A percentile compares a stretch with the other conserved stretches of the same genome.
Conservation (phyloP, 1,140 invertebrate species). For the Sitodiplosis mosellana region DNA sequence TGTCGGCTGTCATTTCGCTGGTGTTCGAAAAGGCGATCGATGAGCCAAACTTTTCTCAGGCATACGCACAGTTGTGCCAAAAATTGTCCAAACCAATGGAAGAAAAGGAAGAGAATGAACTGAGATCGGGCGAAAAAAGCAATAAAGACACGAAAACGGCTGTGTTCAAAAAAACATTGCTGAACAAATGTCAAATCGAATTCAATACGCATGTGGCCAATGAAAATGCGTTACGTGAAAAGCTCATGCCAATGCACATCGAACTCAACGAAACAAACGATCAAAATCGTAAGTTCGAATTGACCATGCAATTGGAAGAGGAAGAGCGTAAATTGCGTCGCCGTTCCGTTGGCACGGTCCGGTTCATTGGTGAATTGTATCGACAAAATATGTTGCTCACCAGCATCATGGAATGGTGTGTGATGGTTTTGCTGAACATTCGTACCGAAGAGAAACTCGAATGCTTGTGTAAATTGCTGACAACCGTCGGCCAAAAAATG, state of each 20-base stretch:
- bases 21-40: conserved; percentile 91
- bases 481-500: conserved; percentile 50
- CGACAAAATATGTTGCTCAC: conserved; percentile 79
- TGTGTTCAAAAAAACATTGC: conserved; percentile 16
- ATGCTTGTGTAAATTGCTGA: conserved; percentile 78
- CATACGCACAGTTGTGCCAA: conserved; percentile 74
- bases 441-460: conserved; percentile 80
- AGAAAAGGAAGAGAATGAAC: too few species aligned
- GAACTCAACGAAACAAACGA: conserved; percentile 9
- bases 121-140: conserved; percentile 24
- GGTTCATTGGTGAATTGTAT: conserved; percentile 70
- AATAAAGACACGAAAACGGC: too few species aligned
- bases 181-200: conserved; percentile 22
- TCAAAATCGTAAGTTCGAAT: conserved; percentile 28
- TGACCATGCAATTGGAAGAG: conserved; percentile 33
- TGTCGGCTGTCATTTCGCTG: conserved; percentile 71
- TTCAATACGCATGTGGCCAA: conserved; percentile 21
- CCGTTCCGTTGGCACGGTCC: conserved; percentile 72
- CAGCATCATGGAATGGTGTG: conserved; percentile 78
- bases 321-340: conserved; percentile 55
- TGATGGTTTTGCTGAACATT: conserved; percentile 51
- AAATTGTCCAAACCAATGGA: conserved; percentile 32
- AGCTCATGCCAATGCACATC: conserved; percentile 13
- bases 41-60: conserved; percentile 79
- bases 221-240: conserved; percentile 26